Base-by-base conservation (phyloP, 2,113 vertebrate species). In the Barbus barbus region DNA sequence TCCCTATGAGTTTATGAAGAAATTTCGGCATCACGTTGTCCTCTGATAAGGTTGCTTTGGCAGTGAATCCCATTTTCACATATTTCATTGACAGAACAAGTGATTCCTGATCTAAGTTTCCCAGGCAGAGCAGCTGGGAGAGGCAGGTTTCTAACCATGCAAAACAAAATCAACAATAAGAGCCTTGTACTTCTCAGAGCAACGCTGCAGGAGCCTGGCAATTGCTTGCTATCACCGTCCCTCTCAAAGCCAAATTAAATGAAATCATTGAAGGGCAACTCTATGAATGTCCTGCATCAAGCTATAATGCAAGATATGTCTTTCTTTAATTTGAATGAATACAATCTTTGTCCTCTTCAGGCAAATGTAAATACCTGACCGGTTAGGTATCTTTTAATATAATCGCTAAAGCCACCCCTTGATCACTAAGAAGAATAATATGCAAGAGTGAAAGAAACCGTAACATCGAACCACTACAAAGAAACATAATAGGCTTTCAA, bases 31-130 rank as follows among this genome's bases (percentile, higher is more conserved):
- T 91, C 87, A 81, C 83, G 90, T 90, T 88, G 79, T 86, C 86
- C 83, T 90, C 88, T 85, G 90, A 92, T 93, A 92, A 90, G 91
- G 90, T 26, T 85, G 86, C 77, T 86, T 90, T 94, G 93, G 91
- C 92, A 92, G 77, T 81, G 5, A 90, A 91, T 90, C 81, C 82
- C 85, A 92, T 92, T 92, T 91, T 87, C 88, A 89, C 90, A 86
- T 90, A 90, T 92, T 93, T 89, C 84, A 89, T 83, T 85, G 67
- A 41, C 9, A 88, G 80, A 90, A 86, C 77, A 90, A 89, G 85
- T 86, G 63, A 89, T 90, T 91, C 87, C 74, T 89, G 89, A 86
- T 90, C 88, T 89, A 86, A 86, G 75, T 89, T 91, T 84, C 82
- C 91, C 86, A 90, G 75, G 76, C 84, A 44, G 82, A 93, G 90